Base-by-base conservation (phyloP, 1,140 invertebrate species). In the Drosophila albomicans region DNA sequence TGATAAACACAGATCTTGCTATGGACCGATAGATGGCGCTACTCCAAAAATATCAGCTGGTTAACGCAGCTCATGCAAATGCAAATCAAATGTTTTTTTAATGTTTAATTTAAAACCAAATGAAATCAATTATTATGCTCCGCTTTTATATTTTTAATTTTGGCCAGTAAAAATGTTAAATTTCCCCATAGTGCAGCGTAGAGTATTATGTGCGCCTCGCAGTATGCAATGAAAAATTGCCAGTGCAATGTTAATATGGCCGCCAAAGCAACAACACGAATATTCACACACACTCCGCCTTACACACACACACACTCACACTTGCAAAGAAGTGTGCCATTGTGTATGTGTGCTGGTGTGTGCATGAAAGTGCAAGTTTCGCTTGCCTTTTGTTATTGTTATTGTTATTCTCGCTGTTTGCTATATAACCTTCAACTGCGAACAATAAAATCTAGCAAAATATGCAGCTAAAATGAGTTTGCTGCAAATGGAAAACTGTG, bases 211-310 rank as follows among this genome's bases (percentile, higher is more conserved):
- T 49, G 70, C 82, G 28, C 79, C 73, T 59, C 48, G 51, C 52
- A 61, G 72, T 82, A 88, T 88, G 84, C 84, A 72, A 84, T 88
- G 74, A 84, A 87, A 87, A 88, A 88, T 88, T 67, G 32, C 35
- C 62, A 45, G 30, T 32, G 30, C 82, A 73, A 86, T 86, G 79
- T 82, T 87, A 88, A 87, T 87, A 86, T 72, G 82, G 62, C 78
- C 66, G 52, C 78, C 76, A 81, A 85, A 79, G 72, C 63, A 67
- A 49, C 15, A 63, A 65, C 67, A 48, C 66, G 46, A 41, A 58
- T 65, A 64, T 64, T 68, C 16, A 41, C 28, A 46, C 10, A 58
- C 45, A 57, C 20, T 25, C 20, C 20, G 20, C 20, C 20, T 25
- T 20, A 61, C 25, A 61, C 48, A 67, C 35, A 59, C 63, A n/a